Evolutionary conservation across 37 sponge, comb jelly and placozoan species (phyloP).

Genomic region (Ianthella basta): DNA sequence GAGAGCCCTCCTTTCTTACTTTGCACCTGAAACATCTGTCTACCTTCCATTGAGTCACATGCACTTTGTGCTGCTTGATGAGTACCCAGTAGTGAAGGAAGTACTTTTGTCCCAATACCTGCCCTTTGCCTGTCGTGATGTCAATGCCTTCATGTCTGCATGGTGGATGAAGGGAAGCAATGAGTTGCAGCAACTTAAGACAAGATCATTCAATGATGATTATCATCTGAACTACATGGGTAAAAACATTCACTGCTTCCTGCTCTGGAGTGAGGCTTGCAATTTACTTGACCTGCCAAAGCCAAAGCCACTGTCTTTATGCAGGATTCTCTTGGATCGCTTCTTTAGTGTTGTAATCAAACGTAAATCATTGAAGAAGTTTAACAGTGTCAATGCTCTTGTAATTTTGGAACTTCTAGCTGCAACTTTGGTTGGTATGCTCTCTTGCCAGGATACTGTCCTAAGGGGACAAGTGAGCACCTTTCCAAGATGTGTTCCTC

Average conservation of each 20-base stretch:
- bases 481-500: slow-evolving; percentile 25
- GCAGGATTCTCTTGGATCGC: slow-evolving; percentile 4
- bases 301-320: slow-evolving; percentile 2
- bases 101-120: not conserved
- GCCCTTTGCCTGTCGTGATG: slow-evolving; percentile 1
- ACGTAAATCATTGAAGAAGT: not conserved
- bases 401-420: slow-evolving; percentile 2
- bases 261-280: slow-evolving; percentile 21
- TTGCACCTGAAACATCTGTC: slow-evolving; percentile 17
- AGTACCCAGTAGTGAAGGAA: not conserved
- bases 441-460: not conserved
- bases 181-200: not conserved
- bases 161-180: slow-evolving; percentile 20
- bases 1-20: not conserved
- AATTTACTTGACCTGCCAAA: not conserved
- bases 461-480: not conserved
- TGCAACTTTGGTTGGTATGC: not conserved
- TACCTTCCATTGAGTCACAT: slow-evolving; percentile 5
- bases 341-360: not conserved
- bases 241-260: slow-evolving; percentile 15
- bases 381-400: not conserved
- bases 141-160: slow-evolving; percentile 23
- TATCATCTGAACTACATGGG: not conserved
- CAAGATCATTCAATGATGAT: not conserved
- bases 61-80: not conserved